Evolutionary conservation across 92 coral and sea anemone species (phyloP).

Genomic region (Blastomussa wellsi): DNA sequence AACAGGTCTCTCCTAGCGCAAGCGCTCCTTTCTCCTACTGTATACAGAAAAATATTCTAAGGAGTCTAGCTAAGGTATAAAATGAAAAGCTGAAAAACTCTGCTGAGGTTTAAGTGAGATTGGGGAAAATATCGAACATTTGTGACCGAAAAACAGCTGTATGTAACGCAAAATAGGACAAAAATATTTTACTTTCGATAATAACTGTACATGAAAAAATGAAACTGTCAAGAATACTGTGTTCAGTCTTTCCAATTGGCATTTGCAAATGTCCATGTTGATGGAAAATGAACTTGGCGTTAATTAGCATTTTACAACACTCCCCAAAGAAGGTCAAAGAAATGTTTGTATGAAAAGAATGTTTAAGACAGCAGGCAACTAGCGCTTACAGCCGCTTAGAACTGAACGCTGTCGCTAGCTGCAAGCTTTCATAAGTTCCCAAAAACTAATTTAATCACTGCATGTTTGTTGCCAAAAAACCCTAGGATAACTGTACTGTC

Average conservation of each 20-base stretch:
- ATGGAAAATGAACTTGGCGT: neutral
- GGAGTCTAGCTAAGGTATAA: too few species aligned
- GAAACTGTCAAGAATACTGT: neutral
- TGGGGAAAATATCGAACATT: too few species aligned
- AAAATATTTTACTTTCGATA: too few species aligned
- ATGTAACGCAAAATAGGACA: too few species aligned
- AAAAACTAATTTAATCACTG: too few species aligned
- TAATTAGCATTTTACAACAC: constrained; percentile 7
- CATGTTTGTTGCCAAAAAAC: neutral
- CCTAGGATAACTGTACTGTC: neutral
- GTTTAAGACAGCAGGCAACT: neutral
- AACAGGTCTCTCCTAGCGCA: too few species aligned
- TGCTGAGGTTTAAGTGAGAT: too few species aligned
- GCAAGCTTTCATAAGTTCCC: neutral
- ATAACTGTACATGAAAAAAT: too few species aligned
- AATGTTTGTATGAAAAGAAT: neutral
- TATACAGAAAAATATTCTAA: too few species aligned
- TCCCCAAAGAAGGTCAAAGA: neutral
- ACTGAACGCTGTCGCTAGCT: neutral
- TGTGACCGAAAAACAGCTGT: too few species aligned
- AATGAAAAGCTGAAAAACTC: too few species aligned
- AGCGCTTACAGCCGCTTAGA: neutral
- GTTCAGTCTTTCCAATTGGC: neutral
- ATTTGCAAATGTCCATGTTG: constrained; percentile 4
- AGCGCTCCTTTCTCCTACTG: too few species aligned